A percentile compares a stretch with the other conserved stretches of the same genome.
phyloP scores from a whole-genome alignment of 2,113 vertebrate species.

The Antennarius striatus region DNA sequence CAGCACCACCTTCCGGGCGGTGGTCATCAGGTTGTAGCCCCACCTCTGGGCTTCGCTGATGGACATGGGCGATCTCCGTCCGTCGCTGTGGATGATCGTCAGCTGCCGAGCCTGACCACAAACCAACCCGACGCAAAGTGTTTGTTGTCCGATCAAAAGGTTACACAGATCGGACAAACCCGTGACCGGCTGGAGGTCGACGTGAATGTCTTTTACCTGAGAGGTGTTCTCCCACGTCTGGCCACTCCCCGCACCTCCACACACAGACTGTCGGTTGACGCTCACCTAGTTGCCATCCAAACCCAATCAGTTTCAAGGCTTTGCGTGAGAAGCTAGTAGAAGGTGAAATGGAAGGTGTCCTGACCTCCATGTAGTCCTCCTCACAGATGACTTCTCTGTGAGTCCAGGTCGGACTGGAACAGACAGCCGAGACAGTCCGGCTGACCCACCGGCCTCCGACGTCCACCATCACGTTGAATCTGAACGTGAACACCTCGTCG shows the following conservation, averaged over 20 bases:
- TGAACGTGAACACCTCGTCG: conserved; percentile 58
- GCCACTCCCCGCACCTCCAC: conserved; percentile 18
- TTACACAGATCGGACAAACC: too few relatives aligned
- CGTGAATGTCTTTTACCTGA: conserved; percentile 34
- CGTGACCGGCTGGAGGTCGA: too few relatives aligned
- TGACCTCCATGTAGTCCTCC: conserved; percentile 72
- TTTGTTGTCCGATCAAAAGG: too few relatives aligned
- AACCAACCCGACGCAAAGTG: too few relatives aligned
- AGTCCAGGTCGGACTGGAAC: conserved; percentile 46
- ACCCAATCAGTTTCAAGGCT: background rate
- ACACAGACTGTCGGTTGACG: conserved; percentile 43
- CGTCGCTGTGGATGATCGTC: conserved; percentile 46
- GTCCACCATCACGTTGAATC: conserved; percentile 48
- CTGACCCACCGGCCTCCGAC: conserved; percentile 8
- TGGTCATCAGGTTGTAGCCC: conserved; percentile 53
- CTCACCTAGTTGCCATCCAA: conserved; percentile 45
- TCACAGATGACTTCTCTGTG: conserved; percentile 65
- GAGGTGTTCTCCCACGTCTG: conserved; percentile 24
- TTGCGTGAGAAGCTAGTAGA: background rate
- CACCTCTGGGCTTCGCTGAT: conserved; percentile 26
- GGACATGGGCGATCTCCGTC: conserved; percentile 33
- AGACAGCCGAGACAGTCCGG: conserved; percentile 32
- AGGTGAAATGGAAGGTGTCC: background rate
- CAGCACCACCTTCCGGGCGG: conserved; percentile 46
- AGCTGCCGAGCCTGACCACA: conserved; percentile 60